These are phyloP conservation scores for Sinhomidia bicolor DNA, from an alignment of 2,888 invertebrate species.

Conservation along the genomic window DNA sequence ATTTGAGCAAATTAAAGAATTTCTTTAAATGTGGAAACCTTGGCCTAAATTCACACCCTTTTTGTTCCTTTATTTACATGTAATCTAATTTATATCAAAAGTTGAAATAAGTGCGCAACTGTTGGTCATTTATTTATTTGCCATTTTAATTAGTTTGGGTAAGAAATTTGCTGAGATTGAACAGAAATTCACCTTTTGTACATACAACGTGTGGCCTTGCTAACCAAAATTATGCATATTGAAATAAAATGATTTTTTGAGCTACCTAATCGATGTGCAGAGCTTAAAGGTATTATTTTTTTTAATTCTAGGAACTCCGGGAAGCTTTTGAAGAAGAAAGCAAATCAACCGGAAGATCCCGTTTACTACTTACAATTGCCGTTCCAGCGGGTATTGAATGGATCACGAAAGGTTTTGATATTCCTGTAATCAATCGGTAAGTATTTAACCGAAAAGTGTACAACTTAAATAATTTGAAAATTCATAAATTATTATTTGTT, in stretches of 20 bases:
- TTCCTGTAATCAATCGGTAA: conserved; percentile 91
- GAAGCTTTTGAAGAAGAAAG: conserved; percentile 95
- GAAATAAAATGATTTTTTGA: too few relatives aligned
- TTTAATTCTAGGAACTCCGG: conserved; percentile 90
- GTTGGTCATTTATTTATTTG: not conserved
- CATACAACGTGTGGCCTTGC: too few relatives aligned
- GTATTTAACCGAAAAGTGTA: conserved; percentile 79
- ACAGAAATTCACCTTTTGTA: too few relatives aligned
- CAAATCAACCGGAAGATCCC: conserved; percentile 90
- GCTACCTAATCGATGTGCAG: too few relatives aligned
- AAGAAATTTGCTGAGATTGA: too few relatives aligned
- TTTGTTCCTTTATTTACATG: conserved; percentile 41
- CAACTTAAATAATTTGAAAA: not conserved
- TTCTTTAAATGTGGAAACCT: conserved; percentile 67
- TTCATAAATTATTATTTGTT: not conserved
- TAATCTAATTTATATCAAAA: conserved; percentile 16
- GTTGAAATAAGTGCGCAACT: not conserved
- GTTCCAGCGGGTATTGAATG: conserved; percentile 97
- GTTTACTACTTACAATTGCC: conserved; percentile 94
- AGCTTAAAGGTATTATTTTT: too few relatives aligned
- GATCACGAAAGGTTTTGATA: conserved; percentile 95
- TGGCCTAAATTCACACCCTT: conserved; percentile 67
- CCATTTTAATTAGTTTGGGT: too few relatives aligned
- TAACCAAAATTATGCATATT: too few relatives aligned
- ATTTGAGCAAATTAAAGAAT: conserved; percentile 9